Conservation (phyloP, 2,888 invertebrate genomes). For the Conops quadrifasciatus region DNA sequence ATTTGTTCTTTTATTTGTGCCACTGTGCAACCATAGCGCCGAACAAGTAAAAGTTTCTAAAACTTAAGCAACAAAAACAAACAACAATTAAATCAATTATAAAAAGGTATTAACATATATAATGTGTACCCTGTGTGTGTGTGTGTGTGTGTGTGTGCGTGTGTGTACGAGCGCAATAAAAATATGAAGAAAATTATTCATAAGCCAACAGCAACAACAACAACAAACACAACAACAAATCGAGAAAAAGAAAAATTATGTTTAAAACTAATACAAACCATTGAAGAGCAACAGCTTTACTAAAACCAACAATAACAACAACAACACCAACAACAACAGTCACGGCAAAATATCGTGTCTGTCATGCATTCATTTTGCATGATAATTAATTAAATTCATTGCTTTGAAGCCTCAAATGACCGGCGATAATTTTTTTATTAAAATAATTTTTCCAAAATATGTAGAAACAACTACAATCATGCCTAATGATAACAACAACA, state of each 20-base stretch:
- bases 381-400: conserved; percentile 17
- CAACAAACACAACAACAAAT: conserved; percentile 16
- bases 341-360: neutral
- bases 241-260: conserved; percentile 6
- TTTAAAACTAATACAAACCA: neutral
- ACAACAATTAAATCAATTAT: no score
- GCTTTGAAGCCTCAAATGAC: neutral
- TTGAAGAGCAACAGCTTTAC: neutral
- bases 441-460: neutral
- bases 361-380: neutral
- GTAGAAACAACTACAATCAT: neutral
- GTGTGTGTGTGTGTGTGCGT: no score
- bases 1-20: no score
- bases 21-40: no score
- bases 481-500: neutral
- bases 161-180: no score
- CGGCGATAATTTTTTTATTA: neutral
- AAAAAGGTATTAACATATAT: no score
- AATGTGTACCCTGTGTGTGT: no score
- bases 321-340: neutral
- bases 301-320: conserved; percentile 4
- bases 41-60: no score
- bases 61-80: no score
- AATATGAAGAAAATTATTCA: no score
- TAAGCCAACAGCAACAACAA: neutral